Base-by-base conservation (phyloP, 2,888 invertebrate species). In the Macrosiphum euphorbiae region DNA sequence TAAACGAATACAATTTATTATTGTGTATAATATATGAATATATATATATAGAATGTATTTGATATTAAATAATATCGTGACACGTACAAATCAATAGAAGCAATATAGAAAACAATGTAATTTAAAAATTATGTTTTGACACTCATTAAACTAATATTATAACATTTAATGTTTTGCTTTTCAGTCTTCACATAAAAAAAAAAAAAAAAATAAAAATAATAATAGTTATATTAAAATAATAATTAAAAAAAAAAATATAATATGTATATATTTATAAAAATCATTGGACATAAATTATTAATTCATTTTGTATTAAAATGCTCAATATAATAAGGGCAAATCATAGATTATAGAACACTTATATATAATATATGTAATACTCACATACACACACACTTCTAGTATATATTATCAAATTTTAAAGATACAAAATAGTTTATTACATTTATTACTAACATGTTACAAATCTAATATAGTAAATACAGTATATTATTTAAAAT, bases 141-240 rank as follows among this genome's bases (percentile, higher is more conserved):
- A 94, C 86, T 61, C 85, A 78, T 78, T 78, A 41, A 52, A 90
- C 86, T 61, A 94, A 86, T 90, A 94, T 86, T 52, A 52, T 90
- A 67, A 87, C 67, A 85, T 90, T 94, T 61, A 94, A 90, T 90
- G 86, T 61, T 94, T 90, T 67, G 61, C 86, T 90, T 94, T 87
- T 94, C 94, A 94, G 94, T 94, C 94, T 94, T 90, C 67, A 94
- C 94, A 94, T 86, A 90, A 47, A 94, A 90, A 92, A 92, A 94
- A 92, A 88, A 24, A 41, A 92, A 92, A 85, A 28, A 84, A 90
- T 90, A 90, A 90, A 58, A 93, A 89, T 85, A 90, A 89, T 90
- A 93, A 47, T 85, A 88, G n/a, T 84, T 85, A 47, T 85, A 78
- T 41, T 92, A 92, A 67, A 85, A 91, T 85, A 67, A 78, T 52